These are phyloP conservation scores for Henicopernis longicauda DNA, from an alignment of 2,113 vertebrate species.

Conservation along the genomic window DNA sequence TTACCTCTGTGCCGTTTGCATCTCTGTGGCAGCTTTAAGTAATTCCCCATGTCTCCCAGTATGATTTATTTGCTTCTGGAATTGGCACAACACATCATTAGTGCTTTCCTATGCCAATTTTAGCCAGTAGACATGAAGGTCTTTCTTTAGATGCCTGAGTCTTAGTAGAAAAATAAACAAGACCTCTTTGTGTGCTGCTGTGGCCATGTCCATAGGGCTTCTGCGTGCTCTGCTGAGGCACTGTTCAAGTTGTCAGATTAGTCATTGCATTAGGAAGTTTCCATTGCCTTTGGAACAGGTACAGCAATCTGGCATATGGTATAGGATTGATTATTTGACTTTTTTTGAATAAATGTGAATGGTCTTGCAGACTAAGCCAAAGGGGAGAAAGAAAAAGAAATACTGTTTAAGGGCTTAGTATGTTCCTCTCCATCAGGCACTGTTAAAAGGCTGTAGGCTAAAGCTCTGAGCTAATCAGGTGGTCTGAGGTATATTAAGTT, in stretches of 20 bases:
- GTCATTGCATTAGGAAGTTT: not conserved
- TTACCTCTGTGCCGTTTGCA: not conserved
- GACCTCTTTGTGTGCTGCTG: not conserved
- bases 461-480: not conserved
- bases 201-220: accelerated
- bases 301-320: not conserved
- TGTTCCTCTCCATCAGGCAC: not conserved
- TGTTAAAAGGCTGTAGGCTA: not conserved
- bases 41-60: not conserved
- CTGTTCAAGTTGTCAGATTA: not conserved
- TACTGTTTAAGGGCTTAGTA: not conserved
- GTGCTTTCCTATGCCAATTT: not conserved
- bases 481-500: not conserved
- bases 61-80: not conserved
- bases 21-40: not conserved
- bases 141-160: not conserved
- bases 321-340: not conserved
- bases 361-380: not conserved
- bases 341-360: not conserved
- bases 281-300: not conserved
- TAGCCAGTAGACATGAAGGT: not conserved
- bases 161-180: not conserved
- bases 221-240: not conserved
- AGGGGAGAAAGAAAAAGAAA: not conserved
- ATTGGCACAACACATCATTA: not conserved